Evolutionary conservation across 2,113 vertebrate genomes (phyloP), one percentile per base, ranked within the genome.

Genomic region (Sitta europaea): DNA sequence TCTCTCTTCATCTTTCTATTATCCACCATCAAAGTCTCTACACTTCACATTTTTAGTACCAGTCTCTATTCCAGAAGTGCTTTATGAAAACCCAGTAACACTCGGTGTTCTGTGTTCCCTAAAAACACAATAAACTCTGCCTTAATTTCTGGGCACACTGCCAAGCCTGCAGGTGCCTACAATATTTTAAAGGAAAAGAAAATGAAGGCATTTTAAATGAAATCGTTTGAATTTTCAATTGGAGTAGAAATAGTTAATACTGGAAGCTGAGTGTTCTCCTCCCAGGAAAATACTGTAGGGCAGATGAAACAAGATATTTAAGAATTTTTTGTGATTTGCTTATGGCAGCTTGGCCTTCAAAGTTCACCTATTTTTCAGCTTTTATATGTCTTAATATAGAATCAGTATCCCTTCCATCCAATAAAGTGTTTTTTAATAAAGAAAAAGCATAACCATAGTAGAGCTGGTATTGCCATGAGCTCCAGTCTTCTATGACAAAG

Each of bases 401-500:
- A 55, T 54, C 21, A 23, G 3, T 15, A 57, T 33, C 29, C 3
- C 16, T 70, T 92, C 35, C 29, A 70, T 62, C 11, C 7, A 20
- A n/a, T 82, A 55, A 48, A 59, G 15, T 55, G 12, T 19, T 85
- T 59, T 47, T 43, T 24, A 75, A 68, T 15, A 43, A 76, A 65
- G 23, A 63, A 82, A 88, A 75, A 28, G 3, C 6, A 33, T 10
- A 78, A 31, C 4, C 14, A 6, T 6, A 55, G 14, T 5, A 79
- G 66, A 68, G 6, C 4, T 76, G 15, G 5, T 43, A 79, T 47
- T 71, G 14, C 4, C 48, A 62, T 29, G 14, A 68, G 10, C 5
- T 57, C 57, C 9, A 80, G 31, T n/a, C 15, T 61, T 50, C 23
- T 38, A 36, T 10, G 18, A 55, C 0, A 0, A 71, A 48, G 14